These are phyloP conservation scores for Chionomys nivalis DNA, from an alignment of 2,113 vertebrate species.

Conservation along the genomic window DNA sequence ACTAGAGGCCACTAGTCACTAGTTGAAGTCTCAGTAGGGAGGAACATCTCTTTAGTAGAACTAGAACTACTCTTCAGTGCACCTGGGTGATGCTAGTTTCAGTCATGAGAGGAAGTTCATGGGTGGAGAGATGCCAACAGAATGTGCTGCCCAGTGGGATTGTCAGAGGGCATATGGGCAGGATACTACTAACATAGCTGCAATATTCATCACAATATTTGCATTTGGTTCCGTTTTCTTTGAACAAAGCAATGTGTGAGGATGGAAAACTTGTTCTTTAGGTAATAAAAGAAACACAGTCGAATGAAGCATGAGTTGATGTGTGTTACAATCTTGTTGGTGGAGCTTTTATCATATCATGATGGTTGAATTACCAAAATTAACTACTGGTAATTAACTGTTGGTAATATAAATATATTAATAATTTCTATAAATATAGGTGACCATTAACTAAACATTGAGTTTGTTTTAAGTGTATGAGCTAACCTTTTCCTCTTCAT, in stretches of 20 bases:
- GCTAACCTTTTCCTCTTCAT: slow-evolving; percentile 27
- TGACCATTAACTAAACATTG: neutral
- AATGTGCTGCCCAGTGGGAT: neutral
- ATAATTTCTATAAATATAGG: slow-evolving; percentile 23
- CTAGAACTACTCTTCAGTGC: neutral
- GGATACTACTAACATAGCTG: neutral
- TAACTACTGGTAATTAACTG: neutral
- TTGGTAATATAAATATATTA: neutral
- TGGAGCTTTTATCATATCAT: neutral
- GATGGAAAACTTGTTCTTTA: neutral
- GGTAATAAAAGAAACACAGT: neutral
- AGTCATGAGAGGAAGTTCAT: neutral
- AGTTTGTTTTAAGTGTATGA: slow-evolving; percentile 2
- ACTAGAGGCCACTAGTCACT: neutral
- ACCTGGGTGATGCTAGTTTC: slow-evolving; percentile 13
- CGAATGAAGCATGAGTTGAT: neutral
- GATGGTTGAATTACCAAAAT: neutral
- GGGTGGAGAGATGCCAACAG: neutral
- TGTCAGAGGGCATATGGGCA: neutral
- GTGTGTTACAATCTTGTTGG: neutral
- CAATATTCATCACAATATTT: neutral
- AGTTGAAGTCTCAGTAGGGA: neutral
- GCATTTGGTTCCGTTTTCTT: slow-evolving; percentile 32
- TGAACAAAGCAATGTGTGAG: slow-evolving; percentile 1
- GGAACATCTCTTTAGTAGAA: neutral